phyloP scores from a whole-genome alignment of 1,140 invertebrate species.

The Zaprionus capensis region DNA sequence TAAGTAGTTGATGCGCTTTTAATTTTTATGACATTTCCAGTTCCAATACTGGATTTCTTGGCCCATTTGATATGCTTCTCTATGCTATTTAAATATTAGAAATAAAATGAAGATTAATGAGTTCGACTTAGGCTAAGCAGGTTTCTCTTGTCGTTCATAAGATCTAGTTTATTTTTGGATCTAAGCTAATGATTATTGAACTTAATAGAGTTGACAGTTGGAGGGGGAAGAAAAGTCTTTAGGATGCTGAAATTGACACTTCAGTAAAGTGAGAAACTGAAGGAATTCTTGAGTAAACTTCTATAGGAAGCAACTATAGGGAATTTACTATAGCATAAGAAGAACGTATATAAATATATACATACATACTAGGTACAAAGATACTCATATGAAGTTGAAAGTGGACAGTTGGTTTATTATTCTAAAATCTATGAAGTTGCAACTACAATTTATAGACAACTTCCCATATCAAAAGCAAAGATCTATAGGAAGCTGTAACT shows the following conservation, averaged over 20 bases:
- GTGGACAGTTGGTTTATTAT: too few relatives aligned
- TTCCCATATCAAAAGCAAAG: neutral
- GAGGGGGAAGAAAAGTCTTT: neutral
- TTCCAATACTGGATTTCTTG: neutral
- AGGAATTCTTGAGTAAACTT: neutral
- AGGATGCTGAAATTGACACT: neutral
- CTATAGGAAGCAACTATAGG: neutral
- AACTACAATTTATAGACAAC: neutral
- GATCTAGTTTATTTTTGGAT: conserved; percentile 30
- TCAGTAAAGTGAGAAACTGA: neutral
- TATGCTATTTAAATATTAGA: conserved; percentile 17
- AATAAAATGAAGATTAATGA: conserved; percentile 56
- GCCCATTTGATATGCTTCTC: neutral
- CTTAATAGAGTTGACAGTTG: conserved; percentile 8
- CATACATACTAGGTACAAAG: too few relatives aligned
- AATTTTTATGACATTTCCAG: conserved; percentile 9
- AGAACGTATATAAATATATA: too few relatives aligned
- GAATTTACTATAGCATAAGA: too few relatives aligned
- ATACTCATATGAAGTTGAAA: too few relatives aligned
- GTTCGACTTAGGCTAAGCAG: neutral
- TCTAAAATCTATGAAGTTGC: neutral
- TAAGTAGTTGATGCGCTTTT: conserved; percentile 12
- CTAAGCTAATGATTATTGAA: conserved; percentile 27
- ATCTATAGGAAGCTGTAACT: neutral
- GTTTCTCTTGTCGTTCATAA: conserved; percentile 28